Conservation (phyloP, 2,888 invertebrate genomes). For the Antheraea yamamai region DNA sequence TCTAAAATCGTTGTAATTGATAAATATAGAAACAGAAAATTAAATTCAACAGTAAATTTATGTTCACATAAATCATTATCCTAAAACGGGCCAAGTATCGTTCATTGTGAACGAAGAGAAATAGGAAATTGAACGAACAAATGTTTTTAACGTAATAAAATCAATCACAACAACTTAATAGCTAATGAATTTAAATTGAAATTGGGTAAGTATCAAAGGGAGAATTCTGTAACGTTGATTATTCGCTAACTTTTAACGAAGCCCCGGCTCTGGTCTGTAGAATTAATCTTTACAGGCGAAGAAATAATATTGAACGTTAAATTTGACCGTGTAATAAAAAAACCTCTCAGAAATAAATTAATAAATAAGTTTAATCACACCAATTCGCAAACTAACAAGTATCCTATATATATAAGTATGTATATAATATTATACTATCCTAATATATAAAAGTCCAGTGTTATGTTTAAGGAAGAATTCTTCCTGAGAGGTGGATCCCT, state of each 20-base stretch:
- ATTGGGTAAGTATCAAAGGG: slow-evolving; percentile 20
- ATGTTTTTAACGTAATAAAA: slow-evolving; percentile 17
- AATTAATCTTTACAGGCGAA: background rate
- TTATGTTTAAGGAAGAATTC: too few species aligned
- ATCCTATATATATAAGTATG: too few species aligned
- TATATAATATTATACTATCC: too few species aligned
- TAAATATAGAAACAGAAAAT: background rate
- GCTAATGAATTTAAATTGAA: slow-evolving; percentile 22
- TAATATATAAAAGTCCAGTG: too few species aligned
- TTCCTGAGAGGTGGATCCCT: too few species aligned
- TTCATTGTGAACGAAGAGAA: slow-evolving; percentile 2
- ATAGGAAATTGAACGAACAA: slow-evolving; percentile 9
- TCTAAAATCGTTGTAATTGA: too few species aligned
- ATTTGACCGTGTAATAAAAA: background rate
- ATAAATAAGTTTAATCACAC: too few species aligned
- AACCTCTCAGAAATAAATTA: background rate
- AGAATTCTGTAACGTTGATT: slow-evolving; percentile 17
- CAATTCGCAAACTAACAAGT: too few species aligned
- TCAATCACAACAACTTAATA: slow-evolving; percentile 21
- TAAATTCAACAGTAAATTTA: background rate
- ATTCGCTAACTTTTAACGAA: slow-evolving; percentile 20
- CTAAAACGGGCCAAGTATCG: background rate
- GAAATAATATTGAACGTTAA: slow-evolving; percentile 2
- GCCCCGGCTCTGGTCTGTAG: background rate
- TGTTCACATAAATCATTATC: background rate